Base-by-base conservation (phyloP, 1,140 invertebrate genomes). In the Temnothorax curvispinosus region DNA sequence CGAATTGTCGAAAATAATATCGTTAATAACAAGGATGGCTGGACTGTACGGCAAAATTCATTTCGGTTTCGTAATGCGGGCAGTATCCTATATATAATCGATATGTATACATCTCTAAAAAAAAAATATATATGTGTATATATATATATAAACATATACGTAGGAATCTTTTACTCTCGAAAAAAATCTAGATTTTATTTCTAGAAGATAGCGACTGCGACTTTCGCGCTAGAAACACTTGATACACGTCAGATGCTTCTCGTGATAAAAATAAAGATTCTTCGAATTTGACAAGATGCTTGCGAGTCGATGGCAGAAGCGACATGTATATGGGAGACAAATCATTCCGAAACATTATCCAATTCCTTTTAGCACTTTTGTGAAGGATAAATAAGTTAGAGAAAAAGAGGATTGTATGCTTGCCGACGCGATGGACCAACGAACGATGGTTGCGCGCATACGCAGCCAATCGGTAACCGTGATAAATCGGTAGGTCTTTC, bases 301-400 rank as follows among this genome's bases (percentile, higher is more conserved):
- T 65, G n/a, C 41, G 11, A 27, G 18, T 32, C 35, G 65, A 81
- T 21, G 18, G 75, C 44, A 78, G 44, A 64, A 78, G 52, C 21
- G 65, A 81, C 65, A 71, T 78, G 18, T 64, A 64, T 64, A 78
- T 71, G 78, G 65, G 50, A 71, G 78, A 81, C 65, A 81, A 81
- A 81, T 81, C 47, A 44, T 81, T 81, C 58, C 58, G 75, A 78
- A 64, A 80, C 75, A 84, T 76, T 74, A 71, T 86, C 60, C 77
- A 88, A 80, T 90, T 91, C 84, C 60, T 81, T 91, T 87, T 90
- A 78, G 76, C 80, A 80, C 84, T 86, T 85, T 87, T 76, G 58
- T 89, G 72, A 76, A 38, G n/a, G 65, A 76, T 52, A 81, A 81
- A 85, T 54, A 86, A 86, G 27, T 78, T 78, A 69, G 27, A 44